These are phyloP conservation scores for Biston betularia DNA, from an alignment of 2,888 invertebrate genomes.

Conservation along the genomic window DNA sequence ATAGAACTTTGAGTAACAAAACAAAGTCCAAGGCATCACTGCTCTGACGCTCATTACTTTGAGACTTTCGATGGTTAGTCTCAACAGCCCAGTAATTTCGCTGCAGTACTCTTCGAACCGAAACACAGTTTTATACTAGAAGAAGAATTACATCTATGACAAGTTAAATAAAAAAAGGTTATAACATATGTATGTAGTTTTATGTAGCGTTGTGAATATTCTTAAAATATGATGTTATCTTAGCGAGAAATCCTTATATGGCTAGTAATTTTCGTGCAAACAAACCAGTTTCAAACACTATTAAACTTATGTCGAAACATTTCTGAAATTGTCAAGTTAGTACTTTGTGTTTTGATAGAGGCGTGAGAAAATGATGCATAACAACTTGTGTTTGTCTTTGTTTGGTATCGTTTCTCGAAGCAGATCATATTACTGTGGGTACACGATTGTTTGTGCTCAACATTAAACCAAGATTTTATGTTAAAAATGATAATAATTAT, in stretches of 20 bases:
- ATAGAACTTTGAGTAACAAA: too few species aligned
- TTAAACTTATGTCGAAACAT: neutral
- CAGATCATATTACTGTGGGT: neutral
- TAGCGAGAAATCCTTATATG: constrained; percentile 28
- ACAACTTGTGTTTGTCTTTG: neutral
- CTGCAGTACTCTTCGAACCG: too few species aligned
- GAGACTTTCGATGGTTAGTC: too few species aligned
- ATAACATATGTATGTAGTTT: neutral
- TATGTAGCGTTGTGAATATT: neutral
- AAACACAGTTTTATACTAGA: too few species aligned
- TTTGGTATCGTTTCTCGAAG: neutral
- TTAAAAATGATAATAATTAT: too few species aligned
- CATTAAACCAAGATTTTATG: too few species aligned
- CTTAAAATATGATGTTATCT: constrained; percentile 27
- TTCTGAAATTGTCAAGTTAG: neutral
- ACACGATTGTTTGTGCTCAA: too few species aligned
- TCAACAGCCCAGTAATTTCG: too few species aligned
- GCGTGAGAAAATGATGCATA: neutral
- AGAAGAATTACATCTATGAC: neutral
- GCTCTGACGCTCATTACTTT: too few species aligned
- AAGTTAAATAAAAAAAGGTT: neutral
- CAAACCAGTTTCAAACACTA: constrained; percentile 35
- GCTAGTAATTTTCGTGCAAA: constrained; percentile 34
- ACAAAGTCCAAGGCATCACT: too few species aligned
- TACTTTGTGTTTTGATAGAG: constrained; percentile 6